Conservation (phyloP, 2,888 invertebrate species). For the Patella caerulea region DNA sequence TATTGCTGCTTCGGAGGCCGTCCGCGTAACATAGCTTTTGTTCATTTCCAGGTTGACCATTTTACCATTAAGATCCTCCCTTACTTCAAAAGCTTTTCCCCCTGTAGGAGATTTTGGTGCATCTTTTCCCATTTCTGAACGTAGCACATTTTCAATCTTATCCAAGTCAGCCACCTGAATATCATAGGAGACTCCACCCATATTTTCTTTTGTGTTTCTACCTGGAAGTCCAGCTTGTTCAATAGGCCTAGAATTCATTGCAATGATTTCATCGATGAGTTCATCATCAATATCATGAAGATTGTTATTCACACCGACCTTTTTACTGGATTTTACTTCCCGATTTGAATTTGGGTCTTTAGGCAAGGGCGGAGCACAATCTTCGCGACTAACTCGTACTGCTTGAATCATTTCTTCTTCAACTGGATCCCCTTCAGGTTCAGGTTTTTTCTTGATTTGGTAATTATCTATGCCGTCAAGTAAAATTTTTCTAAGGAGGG, state of each 20-base stretch:
- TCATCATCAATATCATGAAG: constrained; percentile 27
- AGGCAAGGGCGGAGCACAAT: constrained; percentile 15
- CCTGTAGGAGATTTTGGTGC: constrained; percentile 36
- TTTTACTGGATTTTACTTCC: neutral
- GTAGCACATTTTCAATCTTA: constrained; percentile 41
- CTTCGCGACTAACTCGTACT: constrained; percentile 36
- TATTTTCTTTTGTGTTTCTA: constrained; percentile 44
- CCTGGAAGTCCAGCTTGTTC: constrained; percentile 40
- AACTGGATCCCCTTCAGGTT: constrained; percentile 34
- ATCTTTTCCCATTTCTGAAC: constrained; percentile 27
- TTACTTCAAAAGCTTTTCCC: constrained; percentile 55
- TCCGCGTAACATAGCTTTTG: constrained; percentile 21
- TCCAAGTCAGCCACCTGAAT: constrained; percentile 50
- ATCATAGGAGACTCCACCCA: constrained; percentile 49
- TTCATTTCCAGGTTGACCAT: constrained; percentile 38
- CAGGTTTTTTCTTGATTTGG: neutral
- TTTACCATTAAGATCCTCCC: constrained; percentile 52
- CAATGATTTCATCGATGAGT: constrained; percentile 32
- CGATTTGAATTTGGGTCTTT: neutral
- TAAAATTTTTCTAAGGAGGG: neutral
- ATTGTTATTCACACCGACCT: constrained; percentile 16
- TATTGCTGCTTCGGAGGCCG: constrained; percentile 14
- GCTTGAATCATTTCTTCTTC: constrained; percentile 52
- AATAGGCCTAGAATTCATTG: constrained; percentile 38
- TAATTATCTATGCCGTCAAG: constrained; percentile 4